Conservation (phyloP, 2,113 vertebrate species). For the Romanogobio albipinnatus region DNA sequence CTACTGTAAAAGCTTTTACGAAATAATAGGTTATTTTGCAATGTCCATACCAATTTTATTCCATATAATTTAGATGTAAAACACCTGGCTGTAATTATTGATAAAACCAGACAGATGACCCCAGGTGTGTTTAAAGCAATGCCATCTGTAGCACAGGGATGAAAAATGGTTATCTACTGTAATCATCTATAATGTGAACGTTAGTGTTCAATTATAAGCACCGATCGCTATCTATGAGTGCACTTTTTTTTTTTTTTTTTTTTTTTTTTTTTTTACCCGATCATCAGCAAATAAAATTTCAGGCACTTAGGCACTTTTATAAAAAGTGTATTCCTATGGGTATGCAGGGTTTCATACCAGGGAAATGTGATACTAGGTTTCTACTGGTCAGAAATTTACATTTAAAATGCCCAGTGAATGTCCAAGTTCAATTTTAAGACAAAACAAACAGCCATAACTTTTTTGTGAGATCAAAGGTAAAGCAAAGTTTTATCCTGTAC, state of each 20-base stretch:
- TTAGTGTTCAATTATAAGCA: background rate
- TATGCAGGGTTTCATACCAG: background rate
- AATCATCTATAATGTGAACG: background rate
- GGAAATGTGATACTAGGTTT: background rate
- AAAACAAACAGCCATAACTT: background rate
- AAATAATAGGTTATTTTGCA: background rate
- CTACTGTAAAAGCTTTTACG: background rate
- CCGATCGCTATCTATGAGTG: background rate
- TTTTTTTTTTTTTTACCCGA: background rate
- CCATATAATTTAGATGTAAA: constrained; percentile 25
- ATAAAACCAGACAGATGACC: background rate
- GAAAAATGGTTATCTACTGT: background rate
- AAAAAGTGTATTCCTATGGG: background rate
- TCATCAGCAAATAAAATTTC: background rate
- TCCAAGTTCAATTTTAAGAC: constrained; percentile 15
- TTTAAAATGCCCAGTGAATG: constrained; percentile 5
- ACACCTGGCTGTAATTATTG: constrained; percentile 25
- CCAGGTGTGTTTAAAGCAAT: constrained; percentile 13
- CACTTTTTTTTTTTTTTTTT: constrained; percentile 14
- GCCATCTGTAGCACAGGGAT: constrained; percentile 17
- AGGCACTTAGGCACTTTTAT: background rate
- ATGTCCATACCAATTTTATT: background rate
- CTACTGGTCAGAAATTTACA: background rate
- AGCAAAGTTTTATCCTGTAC: background rate
- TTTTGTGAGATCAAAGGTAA: background rate